phyloP scores from a whole-genome alignment of 2,113 vertebrate genomes.

The Podarcis muralis region DNA sequence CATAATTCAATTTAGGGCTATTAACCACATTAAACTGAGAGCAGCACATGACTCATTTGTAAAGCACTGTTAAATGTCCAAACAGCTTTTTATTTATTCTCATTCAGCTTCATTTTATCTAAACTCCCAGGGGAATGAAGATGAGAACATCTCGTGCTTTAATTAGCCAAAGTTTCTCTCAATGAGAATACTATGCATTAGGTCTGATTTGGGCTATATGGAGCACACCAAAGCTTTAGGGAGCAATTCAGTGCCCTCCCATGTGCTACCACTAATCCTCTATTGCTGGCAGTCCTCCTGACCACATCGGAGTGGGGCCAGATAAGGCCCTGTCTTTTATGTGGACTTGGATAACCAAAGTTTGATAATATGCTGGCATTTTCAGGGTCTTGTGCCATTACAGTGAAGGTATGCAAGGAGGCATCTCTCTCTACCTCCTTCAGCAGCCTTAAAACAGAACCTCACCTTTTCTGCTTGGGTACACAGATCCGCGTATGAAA shows the following conservation, averaged over 20 bases:
- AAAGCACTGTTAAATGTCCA: background rate
- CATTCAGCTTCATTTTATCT: background rate
- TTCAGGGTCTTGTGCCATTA: background rate
- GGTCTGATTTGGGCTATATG: background rate
- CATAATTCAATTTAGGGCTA: background rate
- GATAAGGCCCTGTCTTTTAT: background rate
- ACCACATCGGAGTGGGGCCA: no score
- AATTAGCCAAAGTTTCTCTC: background rate
- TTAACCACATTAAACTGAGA: background rate
- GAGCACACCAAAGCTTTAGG: background rate
- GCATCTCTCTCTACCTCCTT: background rate
- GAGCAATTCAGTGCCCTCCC: background rate
- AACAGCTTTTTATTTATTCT: background rate
- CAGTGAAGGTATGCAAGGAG: background rate
- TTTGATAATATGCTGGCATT: background rate
- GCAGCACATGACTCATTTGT: background rate
- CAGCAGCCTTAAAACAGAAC: background rate
- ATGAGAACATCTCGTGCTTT: background rate
- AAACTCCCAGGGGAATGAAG: background rate
- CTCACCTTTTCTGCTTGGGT: background rate
- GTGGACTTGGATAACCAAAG: background rate
- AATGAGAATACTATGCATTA: background rate
- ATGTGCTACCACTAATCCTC: background rate
- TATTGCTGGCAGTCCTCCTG: background rate
- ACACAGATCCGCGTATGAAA: background rate